Percentiles rank a stretch among this genome's conserved stretches.
phyloP scores from a whole-genome alignment of 2,113 vertebrate genomes.

The Catagonus wagneri region DNA sequence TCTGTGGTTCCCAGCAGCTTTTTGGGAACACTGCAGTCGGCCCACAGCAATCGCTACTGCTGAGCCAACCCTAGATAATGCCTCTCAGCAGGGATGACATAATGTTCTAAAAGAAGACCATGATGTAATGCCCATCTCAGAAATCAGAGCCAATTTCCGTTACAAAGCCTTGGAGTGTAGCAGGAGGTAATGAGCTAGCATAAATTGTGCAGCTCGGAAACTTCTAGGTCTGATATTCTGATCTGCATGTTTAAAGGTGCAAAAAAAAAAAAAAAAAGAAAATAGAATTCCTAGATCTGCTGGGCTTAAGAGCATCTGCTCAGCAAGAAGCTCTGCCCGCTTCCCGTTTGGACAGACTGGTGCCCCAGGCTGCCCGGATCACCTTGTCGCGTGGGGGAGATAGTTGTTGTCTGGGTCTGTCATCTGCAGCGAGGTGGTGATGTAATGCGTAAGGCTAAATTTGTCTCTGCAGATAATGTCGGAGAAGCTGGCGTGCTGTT shows the following conservation, averaged over 20 bases:
- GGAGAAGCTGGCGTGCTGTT: conserved; percentile 48
- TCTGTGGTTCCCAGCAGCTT: conserved; percentile 90
- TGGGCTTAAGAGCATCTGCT: conserved; percentile 57
- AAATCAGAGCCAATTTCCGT: conserved; percentile 88
- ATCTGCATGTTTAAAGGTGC: conserved; percentile 72
- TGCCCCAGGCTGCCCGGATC: conserved; percentile 76
- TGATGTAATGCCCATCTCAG: conserved; percentile 92
- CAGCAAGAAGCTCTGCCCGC: conserved; percentile 25
- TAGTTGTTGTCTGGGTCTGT: conserved; percentile 62
- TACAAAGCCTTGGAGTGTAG: conserved; percentile 86
- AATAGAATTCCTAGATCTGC: conserved; percentile 80
- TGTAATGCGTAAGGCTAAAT: conserved; percentile 82
- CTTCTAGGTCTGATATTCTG: conserved; percentile 67
- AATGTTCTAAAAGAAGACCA: conserved; percentile 92
- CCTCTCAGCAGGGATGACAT: conserved; percentile 92
- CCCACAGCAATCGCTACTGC: conserved; percentile 89
- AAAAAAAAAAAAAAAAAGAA: neutral
- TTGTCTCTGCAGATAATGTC: conserved; percentile 83
- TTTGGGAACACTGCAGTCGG: conserved; percentile 90
- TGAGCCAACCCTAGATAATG: conserved; percentile 90
- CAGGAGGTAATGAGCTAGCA: conserved; percentile 85
- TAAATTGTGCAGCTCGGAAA: conserved; percentile 83
- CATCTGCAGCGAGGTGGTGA: conserved; percentile 62
- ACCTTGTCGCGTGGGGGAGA: conserved; percentile 73
- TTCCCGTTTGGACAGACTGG: conserved; percentile 20